Evolutionary conservation across 1,140 invertebrate genomes (phyloP), one percentile per base, ranked within the genome.

Genomic region (Drosophila tsacasi): DNA sequence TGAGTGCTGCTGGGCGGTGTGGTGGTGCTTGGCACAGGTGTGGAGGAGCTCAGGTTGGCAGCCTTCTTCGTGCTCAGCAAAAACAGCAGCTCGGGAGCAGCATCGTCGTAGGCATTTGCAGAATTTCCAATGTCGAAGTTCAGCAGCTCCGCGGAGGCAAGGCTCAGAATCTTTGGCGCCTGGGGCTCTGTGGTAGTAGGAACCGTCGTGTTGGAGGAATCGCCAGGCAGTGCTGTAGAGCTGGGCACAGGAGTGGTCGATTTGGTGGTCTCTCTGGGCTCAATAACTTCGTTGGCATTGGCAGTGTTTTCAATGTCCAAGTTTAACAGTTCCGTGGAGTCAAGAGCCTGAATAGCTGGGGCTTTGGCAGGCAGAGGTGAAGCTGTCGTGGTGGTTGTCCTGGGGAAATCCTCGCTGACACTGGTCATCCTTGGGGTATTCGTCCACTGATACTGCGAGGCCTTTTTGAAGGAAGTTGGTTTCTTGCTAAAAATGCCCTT

Each of bases 401-500:
- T 39, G 1, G 58, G n/a, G 7, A n/a, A 52, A 7, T 17, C 5
- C 4, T 2, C 15, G 4, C 12, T 12, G 35, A 13, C 4, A 13
- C 13, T 37, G 5, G 17, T 42, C 21, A 5, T 50, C 23, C 6
- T 42, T 21, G 32, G n/a, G 19, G 1, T 25, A 37, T 13, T 37
- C 12, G 2, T 25, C 39, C 30, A 54, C 23, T 40, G 44, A 10
- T 55, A 19, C 30, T 37, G 39, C 0, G 40, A 61, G 15, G 54
- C 30, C 39, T 83, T 82, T 27, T 76, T 79, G 5, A 77, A 59
- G 32, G 47, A 49, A 10, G 54, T 6, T 32, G 69, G 62, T 9
- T 72, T 76, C 42, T 80, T 86, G 13, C 39, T 57, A 2, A 79
- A 60, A 4, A 35, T 46, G 0, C 50, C 59, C 46, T 87, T 87